Evolutionary conservation across 92 coral and sea anemone species (phyloP), one percentile per base, ranked within the genome.

Genomic region (Galaxea fascicularis): DNA sequence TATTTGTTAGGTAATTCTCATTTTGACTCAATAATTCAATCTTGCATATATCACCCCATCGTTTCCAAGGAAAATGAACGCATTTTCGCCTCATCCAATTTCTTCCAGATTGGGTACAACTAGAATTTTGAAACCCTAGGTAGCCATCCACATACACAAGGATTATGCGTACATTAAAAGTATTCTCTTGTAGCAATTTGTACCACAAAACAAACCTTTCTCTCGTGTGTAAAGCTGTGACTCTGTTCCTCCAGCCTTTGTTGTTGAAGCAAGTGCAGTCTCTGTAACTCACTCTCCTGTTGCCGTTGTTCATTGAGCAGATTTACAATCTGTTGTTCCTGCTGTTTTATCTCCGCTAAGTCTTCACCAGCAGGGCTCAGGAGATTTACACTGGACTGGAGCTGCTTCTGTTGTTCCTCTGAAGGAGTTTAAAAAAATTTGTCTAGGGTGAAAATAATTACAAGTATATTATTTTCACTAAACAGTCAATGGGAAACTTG

Each of bases 321-420:
- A 65, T 84, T 82, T 52, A 94, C 87, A 31, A 94, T 92, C 79
- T 87, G 92, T 30, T 85, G 91, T 71, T 94, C 98, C 46, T 90
- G 93, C 71, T 89, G 85, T 15, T 91, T 90, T 41, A 94, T 92
- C 80, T 94, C 98, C 60, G 94, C 90, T 59, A 94, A 71, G 69
- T 92, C 95, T 28, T 90, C 76, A 16, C 89, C 95, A 16, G 74
- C 70, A 60, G 98, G 98, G 63, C 93, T 90, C 65, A 92, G 84
- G 21, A 66, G 82, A 56, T 79, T 90, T 6, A 94, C 79, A 58
- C 92, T 92, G 53, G 87, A 92, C 66, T 94, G 95, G 20, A 94
- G 71, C 75, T 92, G 88, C 30, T 77, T 86, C 73, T 92, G 95
- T n/a, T 94, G 95, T 28, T 85, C 76, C 87, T 94, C 98, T 94